These are phyloP conservation scores for Ctenoplectra terminalis DNA, from an alignment of 1,140 invertebrate species.

Conservation along the genomic window DNA sequence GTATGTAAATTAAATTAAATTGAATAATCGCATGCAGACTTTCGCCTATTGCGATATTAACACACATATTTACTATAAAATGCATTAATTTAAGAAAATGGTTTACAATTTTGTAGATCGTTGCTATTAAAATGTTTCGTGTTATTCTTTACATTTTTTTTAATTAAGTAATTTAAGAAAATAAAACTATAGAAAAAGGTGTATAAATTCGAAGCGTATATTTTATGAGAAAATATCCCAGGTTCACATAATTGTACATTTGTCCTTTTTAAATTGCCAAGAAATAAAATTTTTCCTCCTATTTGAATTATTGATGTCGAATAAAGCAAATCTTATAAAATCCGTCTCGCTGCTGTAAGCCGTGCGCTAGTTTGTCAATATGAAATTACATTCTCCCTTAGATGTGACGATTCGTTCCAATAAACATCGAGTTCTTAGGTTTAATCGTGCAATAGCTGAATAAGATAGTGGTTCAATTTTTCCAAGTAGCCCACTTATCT, in stretches of 20 bases:
- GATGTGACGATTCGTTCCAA: conserved; percentile 1
- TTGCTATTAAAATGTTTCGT: too few species aligned
- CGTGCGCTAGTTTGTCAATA: not conserved
- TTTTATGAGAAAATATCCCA: not conserved
- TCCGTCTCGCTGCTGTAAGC: too few species aligned
- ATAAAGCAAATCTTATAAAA: not conserved
- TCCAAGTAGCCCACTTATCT: not conserved
- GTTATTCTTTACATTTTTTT: too few species aligned
- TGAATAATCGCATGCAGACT: too few species aligned
- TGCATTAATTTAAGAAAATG: not conserved
- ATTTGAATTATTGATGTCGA: not conserved
- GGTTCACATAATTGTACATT: not conserved
- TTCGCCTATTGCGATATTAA: too few species aligned
- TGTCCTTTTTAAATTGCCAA: not conserved
- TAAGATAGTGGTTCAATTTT: not conserved
- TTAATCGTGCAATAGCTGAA: not conserved
- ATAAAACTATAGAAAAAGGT: too few species aligned
- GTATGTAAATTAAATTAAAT: too few species aligned
- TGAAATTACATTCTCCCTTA: conserved; percentile 8
- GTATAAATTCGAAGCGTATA: not conserved
- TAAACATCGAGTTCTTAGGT: conserved; percentile 18
- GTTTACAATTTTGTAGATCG: not conserved
- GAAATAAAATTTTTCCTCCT: not conserved
- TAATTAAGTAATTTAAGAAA: too few species aligned
- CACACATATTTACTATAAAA: too few species aligned